Conservation (phyloP, 2,113 vertebrate genomes). For the Pangasianodon hypophthalmus region DNA sequence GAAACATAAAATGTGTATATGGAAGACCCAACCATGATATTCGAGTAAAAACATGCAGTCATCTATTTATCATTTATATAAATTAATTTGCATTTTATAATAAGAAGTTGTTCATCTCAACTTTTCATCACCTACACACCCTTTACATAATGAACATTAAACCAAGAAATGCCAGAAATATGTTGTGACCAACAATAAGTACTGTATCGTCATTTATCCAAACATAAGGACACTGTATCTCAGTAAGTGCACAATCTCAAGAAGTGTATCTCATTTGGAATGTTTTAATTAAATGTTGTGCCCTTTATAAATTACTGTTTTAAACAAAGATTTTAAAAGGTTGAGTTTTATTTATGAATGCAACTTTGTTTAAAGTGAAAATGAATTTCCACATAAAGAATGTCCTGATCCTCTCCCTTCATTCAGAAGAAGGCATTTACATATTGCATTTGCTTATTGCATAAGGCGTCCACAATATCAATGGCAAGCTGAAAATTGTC, state of each 20-base stretch:
- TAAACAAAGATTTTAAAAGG: background rate
- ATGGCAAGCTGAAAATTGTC: background rate
- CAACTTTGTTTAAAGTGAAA: background rate
- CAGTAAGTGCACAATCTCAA: background rate
- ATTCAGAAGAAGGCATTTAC: background rate
- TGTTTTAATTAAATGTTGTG: background rate
- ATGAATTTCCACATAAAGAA: background rate
- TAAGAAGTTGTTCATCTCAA: slow-evolving; percentile 16
- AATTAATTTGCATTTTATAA: background rate
- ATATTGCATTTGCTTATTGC: background rate
- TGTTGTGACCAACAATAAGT: background rate
- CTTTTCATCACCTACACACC: background rate
- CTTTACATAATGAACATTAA: slow-evolving; percentile 3
- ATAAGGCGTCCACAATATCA: background rate
- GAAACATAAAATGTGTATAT: background rate
- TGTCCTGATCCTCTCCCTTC: background rate
- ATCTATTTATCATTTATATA: no score
- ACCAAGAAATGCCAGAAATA: background rate
- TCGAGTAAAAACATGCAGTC: background rate
- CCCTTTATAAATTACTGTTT: background rate
- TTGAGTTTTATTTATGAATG: background rate
- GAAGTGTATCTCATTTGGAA: background rate
- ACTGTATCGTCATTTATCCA: background rate
- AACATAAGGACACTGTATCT: background rate
- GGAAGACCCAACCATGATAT: background rate